Base-by-base conservation (phyloP, 2,888 invertebrate genomes). In the Mythimna pallens region DNA sequence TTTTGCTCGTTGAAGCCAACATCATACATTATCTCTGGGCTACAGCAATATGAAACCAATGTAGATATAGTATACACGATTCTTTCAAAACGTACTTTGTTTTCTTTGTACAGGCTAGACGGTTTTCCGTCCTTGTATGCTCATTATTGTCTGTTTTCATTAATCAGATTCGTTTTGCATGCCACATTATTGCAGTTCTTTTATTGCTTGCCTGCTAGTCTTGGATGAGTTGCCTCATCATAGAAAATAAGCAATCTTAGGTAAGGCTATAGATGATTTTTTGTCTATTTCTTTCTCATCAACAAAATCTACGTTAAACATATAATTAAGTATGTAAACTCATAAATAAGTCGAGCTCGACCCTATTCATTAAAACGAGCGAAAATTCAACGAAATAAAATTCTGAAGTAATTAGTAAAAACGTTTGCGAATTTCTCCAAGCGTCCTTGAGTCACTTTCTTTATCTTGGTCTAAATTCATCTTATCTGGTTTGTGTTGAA, bases 371-470 rank as follows among this genome's bases (percentile, higher is more conserved):
- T 63, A 3, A 57, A 54, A 57, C 20, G 3, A 57, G 12, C 20
- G n/a, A 65, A 69, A 65, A 58, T 69, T 77, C n/a, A 47, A 50
- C 55, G 47, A 54, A 36, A 54, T 47, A 54, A 69, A 69, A 62
- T 54, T 57, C n/a, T 12, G 14, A 65, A 54, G 50, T 50, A 61
- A n/a, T n/a, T n/a, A n/a, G n/a, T n/a, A n/a, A n/a, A n/a, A 78
- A 68, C 34, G 25, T 57, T 68, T 10, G 78, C 66, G 10, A 82
- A 80, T 85, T 83, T 85, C 66, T 75, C 68, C 54, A 40, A 67
- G 25, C 54, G 76, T 75, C 86, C 86, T 86, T 86, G 86, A 80
- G 65, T 77, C 76, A 81, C 83, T 84, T 87, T 86, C 79, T 84
- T 84, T 87, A 87, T 86, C 87, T 78, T 61, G 76, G 64, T 62